Conservation (phyloP, 2,113 vertebrate genomes). For the Dendrocopos noguchii region DNA sequence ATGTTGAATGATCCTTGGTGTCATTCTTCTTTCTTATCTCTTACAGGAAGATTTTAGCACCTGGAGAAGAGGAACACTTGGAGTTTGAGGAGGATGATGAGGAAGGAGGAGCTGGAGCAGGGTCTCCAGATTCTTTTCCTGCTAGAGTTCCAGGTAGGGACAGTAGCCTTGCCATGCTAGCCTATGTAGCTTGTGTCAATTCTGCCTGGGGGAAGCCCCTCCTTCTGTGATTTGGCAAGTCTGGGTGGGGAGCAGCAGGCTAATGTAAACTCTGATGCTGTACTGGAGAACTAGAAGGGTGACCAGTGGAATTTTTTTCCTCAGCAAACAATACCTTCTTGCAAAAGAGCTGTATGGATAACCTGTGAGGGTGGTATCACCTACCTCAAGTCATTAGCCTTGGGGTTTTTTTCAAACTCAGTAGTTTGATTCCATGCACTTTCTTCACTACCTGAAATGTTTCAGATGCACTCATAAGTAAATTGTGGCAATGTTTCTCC, state of each 20-base stretch:
- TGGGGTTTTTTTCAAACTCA: not conserved
- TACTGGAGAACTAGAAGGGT: not conserved
- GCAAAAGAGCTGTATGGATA: not conserved
- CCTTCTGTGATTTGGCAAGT: not conserved
- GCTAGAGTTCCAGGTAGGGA: slow-evolving; percentile 87
- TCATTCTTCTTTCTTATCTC: not conserved
- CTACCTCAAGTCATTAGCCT: not conserved
- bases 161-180: not conserved
- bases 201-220: not conserved
- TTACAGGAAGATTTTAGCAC: slow-evolving; percentile 93
- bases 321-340: not conserved
- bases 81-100: slow-evolving; percentile 97
- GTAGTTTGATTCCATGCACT: not conserved
- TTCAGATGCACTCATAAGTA: not conserved
- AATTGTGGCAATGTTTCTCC: not conserved
- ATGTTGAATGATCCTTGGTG: not conserved
- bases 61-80: slow-evolving; percentile 96
- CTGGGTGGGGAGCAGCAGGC: not conserved
- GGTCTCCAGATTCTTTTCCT: slow-evolving; percentile 86
- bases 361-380: not conserved
- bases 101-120: slow-evolving; percentile 85
- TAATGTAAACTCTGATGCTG: not conserved
- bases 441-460: not conserved
- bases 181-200: not conserved
- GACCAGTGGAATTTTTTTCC: not conserved